These are phyloP conservation scores for Vultur gryphus DNA, from an alignment of 2,797 vertebrate genomes.

Conservation along the genomic window DNA sequence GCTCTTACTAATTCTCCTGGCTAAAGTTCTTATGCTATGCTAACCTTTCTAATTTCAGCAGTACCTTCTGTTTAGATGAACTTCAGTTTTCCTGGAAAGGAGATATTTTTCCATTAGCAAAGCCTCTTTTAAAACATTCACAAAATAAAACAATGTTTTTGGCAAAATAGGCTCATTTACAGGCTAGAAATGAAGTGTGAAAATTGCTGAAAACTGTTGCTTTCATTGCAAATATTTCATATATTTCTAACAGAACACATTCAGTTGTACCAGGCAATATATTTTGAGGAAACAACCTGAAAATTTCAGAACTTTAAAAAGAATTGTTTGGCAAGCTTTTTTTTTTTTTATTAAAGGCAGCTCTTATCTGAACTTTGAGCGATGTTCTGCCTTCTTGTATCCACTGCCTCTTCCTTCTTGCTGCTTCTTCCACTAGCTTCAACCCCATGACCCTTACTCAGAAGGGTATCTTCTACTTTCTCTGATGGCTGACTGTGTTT, in stretches of 20 bases:
- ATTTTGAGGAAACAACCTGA: background rate
- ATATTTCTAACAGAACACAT: background rate
- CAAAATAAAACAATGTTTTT: slow-evolving; percentile 14
- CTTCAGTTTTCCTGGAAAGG: background rate
- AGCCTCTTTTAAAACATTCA: background rate
- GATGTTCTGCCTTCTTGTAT: background rate
- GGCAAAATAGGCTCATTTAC: background rate
- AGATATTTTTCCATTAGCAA: background rate
- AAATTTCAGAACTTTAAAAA: background rate
- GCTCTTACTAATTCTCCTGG: background rate
- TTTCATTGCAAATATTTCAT: background rate
- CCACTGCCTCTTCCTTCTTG: background rate
- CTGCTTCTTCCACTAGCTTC: background rate
- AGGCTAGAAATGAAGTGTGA: background rate
- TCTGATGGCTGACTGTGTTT: background rate
- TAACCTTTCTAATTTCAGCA: background rate
- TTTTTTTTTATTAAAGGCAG: background rate
- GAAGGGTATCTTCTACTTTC: background rate
- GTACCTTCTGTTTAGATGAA: background rate
- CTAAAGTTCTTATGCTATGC: background rate
- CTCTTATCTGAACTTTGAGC: background rate
- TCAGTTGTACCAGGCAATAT: background rate
- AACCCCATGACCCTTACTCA: background rate
- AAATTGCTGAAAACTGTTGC: background rate
- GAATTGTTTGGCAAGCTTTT: background rate